These are phyloP conservation scores for Lasioglossum zephyrum DNA, from an alignment of 2,888 invertebrate genomes.

Conservation along the genomic window DNA sequence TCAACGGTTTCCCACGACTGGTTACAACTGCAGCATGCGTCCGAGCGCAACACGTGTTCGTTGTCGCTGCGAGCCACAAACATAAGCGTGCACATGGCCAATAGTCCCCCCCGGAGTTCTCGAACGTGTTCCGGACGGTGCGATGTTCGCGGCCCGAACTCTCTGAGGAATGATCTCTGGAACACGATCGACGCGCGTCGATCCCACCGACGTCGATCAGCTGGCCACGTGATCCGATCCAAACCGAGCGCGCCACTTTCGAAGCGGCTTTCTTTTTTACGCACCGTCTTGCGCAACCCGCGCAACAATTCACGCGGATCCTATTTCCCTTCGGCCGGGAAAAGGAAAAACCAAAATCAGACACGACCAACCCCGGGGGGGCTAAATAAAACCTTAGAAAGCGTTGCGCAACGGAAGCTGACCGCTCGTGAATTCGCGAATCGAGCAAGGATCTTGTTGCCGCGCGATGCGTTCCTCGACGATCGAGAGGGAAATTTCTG, in stretches of 20 bases:
- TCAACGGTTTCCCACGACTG: not conserved
- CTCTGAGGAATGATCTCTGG: not conserved
- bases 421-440: constrained; percentile 6
- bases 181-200: not conserved
- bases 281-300: not conserved
- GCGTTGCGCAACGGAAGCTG: constrained; percentile 27
- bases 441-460: not conserved
- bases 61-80: not conserved
- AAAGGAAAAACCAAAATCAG: constrained; percentile 11
- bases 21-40: not conserved
- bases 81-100: constrained; percentile 20
- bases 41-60: constrained; percentile 28
- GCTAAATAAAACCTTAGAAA: constrained; percentile 22
- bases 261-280: constrained; percentile 19
- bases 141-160: not conserved
- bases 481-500: not conserved
- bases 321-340: not conserved
- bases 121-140: not conserved
- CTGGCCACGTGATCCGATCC: constrained; percentile 49
- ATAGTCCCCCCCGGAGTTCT: not conserved
- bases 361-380: not conserved
- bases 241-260: constrained; percentile 62
- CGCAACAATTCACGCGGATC: not conserved
- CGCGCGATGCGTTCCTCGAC: no score
- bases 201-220: constrained; percentile 34